Evolutionary conservation across 2,797 vertebrate genomes (phyloP).

Genomic region (Acanthiza pusilla): DNA sequence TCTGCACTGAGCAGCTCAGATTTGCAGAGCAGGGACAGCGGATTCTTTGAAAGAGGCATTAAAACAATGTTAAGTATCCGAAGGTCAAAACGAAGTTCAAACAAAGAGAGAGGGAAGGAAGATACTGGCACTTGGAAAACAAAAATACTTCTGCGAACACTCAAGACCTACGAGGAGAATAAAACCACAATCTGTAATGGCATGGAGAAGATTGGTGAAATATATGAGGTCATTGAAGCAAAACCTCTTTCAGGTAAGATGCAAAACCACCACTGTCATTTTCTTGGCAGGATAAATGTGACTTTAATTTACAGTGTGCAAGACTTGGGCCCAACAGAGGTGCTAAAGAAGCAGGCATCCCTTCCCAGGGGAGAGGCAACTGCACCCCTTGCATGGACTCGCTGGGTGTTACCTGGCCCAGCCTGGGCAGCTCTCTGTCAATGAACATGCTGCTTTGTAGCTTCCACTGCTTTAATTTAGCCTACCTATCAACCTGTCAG

Average conservation of each 20-base stretch:
- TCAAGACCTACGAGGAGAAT: not conserved
- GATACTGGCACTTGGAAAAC: not conserved
- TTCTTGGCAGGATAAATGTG: not conserved
- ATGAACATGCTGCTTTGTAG: not conserved
- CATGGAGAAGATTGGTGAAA: not conserved
- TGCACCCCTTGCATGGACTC: not conserved
- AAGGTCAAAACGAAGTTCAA: not conserved
- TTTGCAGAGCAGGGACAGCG: not conserved
- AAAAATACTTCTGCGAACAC: not conserved
- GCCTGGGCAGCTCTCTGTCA: not conserved
- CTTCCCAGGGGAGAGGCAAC: not conserved
- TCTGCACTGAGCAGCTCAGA: not conserved
- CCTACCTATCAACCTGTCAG: not conserved
- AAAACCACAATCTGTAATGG: not conserved
- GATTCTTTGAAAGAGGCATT: slow-evolving; percentile 11
- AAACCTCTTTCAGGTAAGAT: slow-evolving; percentile 54
- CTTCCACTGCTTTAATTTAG: not conserved
- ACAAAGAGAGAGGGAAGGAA: slow-evolving; percentile 18
- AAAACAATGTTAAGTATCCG: slow-evolving; percentile 9
- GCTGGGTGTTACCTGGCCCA: not conserved
- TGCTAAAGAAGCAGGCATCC: not conserved
- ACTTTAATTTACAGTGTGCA: not conserved
- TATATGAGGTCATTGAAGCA: not conserved
- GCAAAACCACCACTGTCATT: not conserved
- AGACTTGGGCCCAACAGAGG: not conserved